Evolutionary conservation across 2,888 invertebrate genomes (phyloP).

Genomic region (Melanostoma scalare): DNA sequence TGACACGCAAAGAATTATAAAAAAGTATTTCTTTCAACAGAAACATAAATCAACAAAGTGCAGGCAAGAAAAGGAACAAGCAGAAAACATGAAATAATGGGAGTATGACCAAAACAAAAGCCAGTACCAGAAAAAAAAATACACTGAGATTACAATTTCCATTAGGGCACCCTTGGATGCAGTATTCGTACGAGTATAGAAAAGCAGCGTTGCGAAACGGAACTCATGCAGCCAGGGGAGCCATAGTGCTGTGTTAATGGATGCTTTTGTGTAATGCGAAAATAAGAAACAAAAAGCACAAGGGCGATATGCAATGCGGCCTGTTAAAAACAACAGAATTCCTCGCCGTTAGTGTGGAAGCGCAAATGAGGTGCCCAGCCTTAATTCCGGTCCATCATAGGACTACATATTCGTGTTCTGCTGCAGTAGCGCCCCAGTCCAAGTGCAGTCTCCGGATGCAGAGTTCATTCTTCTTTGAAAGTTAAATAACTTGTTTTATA

Average conservation of each 20-base stretch:
- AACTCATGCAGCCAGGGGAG: slow-evolving; percentile 57
- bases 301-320: slow-evolving; percentile 45
- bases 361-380: slow-evolving; percentile 60
- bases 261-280: slow-evolving; percentile 68
- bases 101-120: slow-evolving; percentile 66
- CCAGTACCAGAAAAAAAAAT: slow-evolving; percentile 42
- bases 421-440: slow-evolving; percentile 29
- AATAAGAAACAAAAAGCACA: slow-evolving; percentile 12
- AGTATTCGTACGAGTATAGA: slow-evolving; percentile 30
- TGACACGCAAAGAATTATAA: slow-evolving; percentile 28
- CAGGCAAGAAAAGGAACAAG: slow-evolving; percentile 11
- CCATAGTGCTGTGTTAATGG: slow-evolving; percentile 64
- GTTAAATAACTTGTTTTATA: slow-evolving; percentile 71
- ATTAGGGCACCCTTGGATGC: slow-evolving; percentile 63
- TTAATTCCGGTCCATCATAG: slow-evolving; percentile 68
- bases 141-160: slow-evolving; percentile 70
- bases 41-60: slow-evolving; percentile 62
- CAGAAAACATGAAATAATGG: slow-evolving; percentile 55
- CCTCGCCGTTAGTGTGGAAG: slow-evolving; percentile 56
- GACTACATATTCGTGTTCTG: slow-evolving; percentile 4
- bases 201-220: slow-evolving; percentile 57
- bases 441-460: slow-evolving; percentile 58
- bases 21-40: slow-evolving; percentile 36
- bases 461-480: slow-evolving; percentile 69
- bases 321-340: slow-evolving; percentile 56